Percentiles rank a stretch among this genome's conserved stretches.
Evolutionary conservation across 2,888 invertebrate species (phyloP).

Genomic region (Biston stratarius): DNA sequence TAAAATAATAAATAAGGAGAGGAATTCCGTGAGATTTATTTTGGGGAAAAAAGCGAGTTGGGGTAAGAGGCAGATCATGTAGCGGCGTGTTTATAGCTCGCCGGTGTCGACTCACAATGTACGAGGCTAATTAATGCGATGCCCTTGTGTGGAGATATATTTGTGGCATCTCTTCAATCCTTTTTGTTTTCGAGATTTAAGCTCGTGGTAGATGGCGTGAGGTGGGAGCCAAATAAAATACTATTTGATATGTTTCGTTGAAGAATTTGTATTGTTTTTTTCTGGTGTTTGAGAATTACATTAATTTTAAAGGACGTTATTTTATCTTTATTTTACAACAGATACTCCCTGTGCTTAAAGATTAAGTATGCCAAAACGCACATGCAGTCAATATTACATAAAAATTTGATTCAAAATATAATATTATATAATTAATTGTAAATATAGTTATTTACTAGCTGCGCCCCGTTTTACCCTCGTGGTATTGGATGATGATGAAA

Average conservation of each 20-base stretch:
- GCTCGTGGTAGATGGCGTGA: slow-evolving; percentile 34
- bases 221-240: slow-evolving; percentile 3
- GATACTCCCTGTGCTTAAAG: no score
- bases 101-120: slow-evolving; percentile 74
- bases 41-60: slow-evolving; percentile 78
- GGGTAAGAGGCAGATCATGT: slow-evolving; percentile 79
- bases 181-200: slow-evolving; percentile 56
- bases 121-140: slow-evolving; percentile 78
- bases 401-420: no score
- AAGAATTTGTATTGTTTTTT: background rate
- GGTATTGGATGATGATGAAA: no score
- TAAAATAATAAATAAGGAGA: slow-evolving; percentile 84
- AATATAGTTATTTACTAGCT: no score
- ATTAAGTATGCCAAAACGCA: no score
- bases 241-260: background rate
- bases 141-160: slow-evolving; percentile 72
- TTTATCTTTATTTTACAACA: no score
- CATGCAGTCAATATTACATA: no score
- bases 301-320: no score
- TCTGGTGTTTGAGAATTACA: no score
- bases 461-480: no score
- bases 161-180: slow-evolving; percentile 56
- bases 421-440: no score
- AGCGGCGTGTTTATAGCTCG: slow-evolving; percentile 77
- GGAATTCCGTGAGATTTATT: slow-evolving; percentile 84